Base-by-base conservation (phyloP, 2,888 invertebrate species). In the Oeneis ivallda region DNA sequence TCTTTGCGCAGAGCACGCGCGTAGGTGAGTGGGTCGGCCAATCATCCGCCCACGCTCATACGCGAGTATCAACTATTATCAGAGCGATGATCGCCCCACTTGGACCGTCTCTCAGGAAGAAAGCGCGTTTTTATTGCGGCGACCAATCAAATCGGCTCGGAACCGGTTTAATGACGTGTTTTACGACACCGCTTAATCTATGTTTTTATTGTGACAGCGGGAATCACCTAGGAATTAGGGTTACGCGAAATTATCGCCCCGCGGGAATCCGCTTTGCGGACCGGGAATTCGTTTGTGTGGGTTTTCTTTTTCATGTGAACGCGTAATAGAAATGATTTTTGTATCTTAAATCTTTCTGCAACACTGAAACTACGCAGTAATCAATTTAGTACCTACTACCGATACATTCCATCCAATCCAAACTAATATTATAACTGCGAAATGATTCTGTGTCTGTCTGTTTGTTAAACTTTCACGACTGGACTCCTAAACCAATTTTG, bases 1-100 rank as follows among this genome's bases (percentile, higher is more conserved):
- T 84, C 79, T 83, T 69, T 81, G 81, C 19, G 53, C 80, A 81
- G 80, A 79, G 70, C 74, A 67, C 58, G 32, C 58, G 32, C 41
- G 41, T 32, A 19, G 7, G 68, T 67, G 85, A 80, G 77, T 83
- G 76, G 83, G 86, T 81, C 82, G 76, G 62, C 67, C 71, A 71
- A 76, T 77, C 73, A 71, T 65, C 66, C 81, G 79, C 82, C 82
- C 75, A 81, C 83, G 78, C 78, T 66, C 69, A 71, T 76, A 74
- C 26, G 26, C 26, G 26, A 26, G 71, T 76, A 74, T 34, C 2
- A 5, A 34, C 2, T 80, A 81, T 79, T 77, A 81, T 79, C 79
- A 78, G 76, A 74, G 76, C 75, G 70, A 75, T 75, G 71, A 74
- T 72, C 67, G 75, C 79, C 64, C 77, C 77, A 84, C 79, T 83